Evolutionary conservation across 2,113 vertebrate species (phyloP).

Genomic region (Puntigrus tetrazona): DNA sequence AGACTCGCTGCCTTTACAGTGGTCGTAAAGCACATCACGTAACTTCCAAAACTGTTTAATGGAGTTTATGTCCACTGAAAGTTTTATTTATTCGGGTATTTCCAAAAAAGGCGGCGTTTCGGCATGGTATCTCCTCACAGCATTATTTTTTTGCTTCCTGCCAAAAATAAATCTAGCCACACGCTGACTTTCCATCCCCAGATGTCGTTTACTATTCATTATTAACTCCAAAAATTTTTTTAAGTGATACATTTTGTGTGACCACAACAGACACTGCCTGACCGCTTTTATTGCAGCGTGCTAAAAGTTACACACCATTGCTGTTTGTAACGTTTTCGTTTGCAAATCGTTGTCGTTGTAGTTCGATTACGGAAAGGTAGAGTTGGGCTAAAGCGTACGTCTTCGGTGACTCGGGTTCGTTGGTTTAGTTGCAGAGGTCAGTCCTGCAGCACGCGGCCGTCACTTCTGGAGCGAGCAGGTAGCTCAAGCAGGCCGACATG

Average conservation of each 20-base stretch:
- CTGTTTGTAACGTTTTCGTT: neutral
- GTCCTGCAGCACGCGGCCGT: neutral
- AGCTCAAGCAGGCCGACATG: neutral
- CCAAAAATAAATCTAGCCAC: too few relatives aligned
- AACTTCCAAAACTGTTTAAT: too few relatives aligned
- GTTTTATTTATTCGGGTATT: too few relatives aligned
- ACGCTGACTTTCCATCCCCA: neutral
- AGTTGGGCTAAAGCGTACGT: neutral
- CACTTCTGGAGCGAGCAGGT: neutral
- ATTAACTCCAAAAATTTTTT: neutral
- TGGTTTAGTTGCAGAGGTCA: slow-evolving; percentile 16
- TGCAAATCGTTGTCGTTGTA: neutral
- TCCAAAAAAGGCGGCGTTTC: too few relatives aligned
- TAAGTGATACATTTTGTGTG: neutral
- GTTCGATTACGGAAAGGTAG: neutral
- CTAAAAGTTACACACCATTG: neutral
- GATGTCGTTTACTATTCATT: neutral
- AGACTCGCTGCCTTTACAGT: too few relatives aligned
- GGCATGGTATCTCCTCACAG: too few relatives aligned
- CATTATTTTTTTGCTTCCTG: too few relatives aligned
- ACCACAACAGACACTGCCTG: neutral
- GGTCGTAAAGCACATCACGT: too few relatives aligned
- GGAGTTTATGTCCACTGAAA: too few relatives aligned
- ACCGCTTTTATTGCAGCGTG: neutral
- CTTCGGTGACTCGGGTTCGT: neutral